Evolutionary conservation across 2,888 invertebrate genomes (phyloP).

Genomic region (Argyresthia albistria): DNA sequence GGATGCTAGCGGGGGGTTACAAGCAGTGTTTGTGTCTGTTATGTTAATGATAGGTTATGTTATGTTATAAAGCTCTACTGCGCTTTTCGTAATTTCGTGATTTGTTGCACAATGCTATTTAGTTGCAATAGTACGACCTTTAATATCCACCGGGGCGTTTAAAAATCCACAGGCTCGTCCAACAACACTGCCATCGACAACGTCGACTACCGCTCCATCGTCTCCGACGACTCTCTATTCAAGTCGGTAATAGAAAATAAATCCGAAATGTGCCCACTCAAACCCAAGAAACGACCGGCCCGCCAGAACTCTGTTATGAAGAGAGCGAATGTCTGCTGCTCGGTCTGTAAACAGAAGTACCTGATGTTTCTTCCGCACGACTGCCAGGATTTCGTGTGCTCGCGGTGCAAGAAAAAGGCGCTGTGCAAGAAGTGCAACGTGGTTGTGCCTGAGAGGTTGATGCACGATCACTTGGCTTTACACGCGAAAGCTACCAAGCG

Average conservation of each 20-base stretch:
- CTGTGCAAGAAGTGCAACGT: constrained; percentile 20
- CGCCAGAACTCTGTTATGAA: neutral
- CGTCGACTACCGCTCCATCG: neutral
- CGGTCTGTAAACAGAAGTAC: neutral
- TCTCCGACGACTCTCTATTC: neutral
- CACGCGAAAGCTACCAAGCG: constrained; percentile 19
- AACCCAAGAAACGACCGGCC: neutral
- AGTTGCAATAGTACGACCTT: too few species aligned
- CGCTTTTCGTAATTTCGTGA: too few species aligned
- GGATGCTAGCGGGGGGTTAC: too few species aligned
- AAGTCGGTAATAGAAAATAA: neutral
- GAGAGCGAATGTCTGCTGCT: neutral
- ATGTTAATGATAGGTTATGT: too few species aligned
- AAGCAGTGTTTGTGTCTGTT: too few species aligned
- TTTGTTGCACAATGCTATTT: too few species aligned
- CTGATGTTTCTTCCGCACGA: constrained; percentile 20
- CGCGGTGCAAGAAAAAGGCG: constrained; percentile 31
- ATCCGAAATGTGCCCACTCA: neutral
- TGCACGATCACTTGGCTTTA: constrained; percentile 20
- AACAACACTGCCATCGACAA: neutral
- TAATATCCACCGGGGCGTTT: too few species aligned
- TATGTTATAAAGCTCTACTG: too few species aligned
- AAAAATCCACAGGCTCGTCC: neutral
- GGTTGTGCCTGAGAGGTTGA: constrained; percentile 14
- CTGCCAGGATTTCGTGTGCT: constrained; percentile 27